Conservation (phyloP, 1,140 invertebrate genomes). For the Harlomillsia oculata region DNA sequence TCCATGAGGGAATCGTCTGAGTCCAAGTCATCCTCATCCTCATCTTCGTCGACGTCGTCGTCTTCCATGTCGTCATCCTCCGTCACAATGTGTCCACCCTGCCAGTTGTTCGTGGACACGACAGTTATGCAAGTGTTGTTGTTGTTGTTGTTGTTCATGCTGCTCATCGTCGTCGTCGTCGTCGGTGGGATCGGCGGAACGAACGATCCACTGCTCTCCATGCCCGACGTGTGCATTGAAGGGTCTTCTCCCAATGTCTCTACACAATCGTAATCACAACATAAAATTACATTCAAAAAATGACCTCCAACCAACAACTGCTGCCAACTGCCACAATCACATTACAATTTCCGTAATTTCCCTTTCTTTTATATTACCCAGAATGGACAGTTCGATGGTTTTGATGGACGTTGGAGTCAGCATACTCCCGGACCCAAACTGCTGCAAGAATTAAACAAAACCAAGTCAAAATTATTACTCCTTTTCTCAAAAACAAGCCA, state of each 20-base stretch:
- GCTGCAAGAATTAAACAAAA: too few species aligned
- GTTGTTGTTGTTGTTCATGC: conserved; percentile 14
- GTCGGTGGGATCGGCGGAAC: conserved; percentile 38
- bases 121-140: neutral
- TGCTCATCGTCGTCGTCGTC: too few species aligned
- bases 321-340: too few species aligned
- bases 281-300: too few species aligned
- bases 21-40: neutral
- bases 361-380: too few species aligned
- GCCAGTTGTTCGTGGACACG: conserved; percentile 31
- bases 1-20: neutral
- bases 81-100: conserved; percentile 36
- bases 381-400: conserved; percentile 71
- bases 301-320: too few species aligned
- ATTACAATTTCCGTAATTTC: too few species aligned
- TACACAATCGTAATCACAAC: conserved; percentile 40
- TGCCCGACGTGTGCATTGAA: conserved; percentile 61
- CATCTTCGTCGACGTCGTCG: too few species aligned
- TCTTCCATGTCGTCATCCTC: conserved; percentile 7
- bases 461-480: too few species aligned
- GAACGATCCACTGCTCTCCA: conserved; percentile 63
- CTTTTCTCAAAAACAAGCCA: too few species aligned
- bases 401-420: conserved; percentile 85
- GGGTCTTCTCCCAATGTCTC: conserved; percentile 51
- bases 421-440: too few species aligned